Evolutionary conservation across 2,888 invertebrate genomes (phyloP), one percentile per base, ranked within the genome.

Genomic region (Rhaphigaster nebulosa): DNA sequence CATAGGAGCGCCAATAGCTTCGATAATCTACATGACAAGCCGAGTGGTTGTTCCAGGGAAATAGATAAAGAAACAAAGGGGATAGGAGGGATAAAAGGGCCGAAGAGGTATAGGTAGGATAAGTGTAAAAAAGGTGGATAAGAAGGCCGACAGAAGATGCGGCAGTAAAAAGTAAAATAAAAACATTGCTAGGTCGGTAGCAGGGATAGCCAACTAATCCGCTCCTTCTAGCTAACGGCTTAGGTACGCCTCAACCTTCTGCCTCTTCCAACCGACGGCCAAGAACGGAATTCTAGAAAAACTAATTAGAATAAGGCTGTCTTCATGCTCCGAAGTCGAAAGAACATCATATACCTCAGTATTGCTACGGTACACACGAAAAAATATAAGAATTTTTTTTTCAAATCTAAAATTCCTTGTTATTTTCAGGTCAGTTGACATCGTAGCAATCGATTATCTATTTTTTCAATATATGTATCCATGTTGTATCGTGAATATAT

Each of bases 101-200:
- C 70, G 70, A 70, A 70, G 70, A 38, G 70, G 70, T 34, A 70
- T 34, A 34, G 20, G 23, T 34, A 34, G 84, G 84, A 84, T 84
- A 84, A 84, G 84, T n/a, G 84, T 84, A 84, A 84, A 84, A 45
- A 84, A 84, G 84, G 41, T 45, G 84, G 84, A 84, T 45, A 45
- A 84, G 41, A n/a, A 45, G 84, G n/a, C 70, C 70, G 70, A 70
- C 70, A 70, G 70, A 70, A 34, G 70, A 70, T 34, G 70, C 20
- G 34, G 70, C 34, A 15, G 84, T 45, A 45, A 84, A 84, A 84
- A 84, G 45, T 84, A 84, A 84, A 84, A 84, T 84, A 84, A 84
- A 84, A 84, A 84, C 84, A 45, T 26, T 38, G 38, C 76, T 80
- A 13, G 38, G 80, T 45, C 84, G 34, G 41, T 84, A 80, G 80